A percentile compares a stretch with the other conserved stretches of the same genome.
Evolutionary conservation across 1,140 invertebrate species (phyloP).

Genomic region (Aphidius ervi): DNA sequence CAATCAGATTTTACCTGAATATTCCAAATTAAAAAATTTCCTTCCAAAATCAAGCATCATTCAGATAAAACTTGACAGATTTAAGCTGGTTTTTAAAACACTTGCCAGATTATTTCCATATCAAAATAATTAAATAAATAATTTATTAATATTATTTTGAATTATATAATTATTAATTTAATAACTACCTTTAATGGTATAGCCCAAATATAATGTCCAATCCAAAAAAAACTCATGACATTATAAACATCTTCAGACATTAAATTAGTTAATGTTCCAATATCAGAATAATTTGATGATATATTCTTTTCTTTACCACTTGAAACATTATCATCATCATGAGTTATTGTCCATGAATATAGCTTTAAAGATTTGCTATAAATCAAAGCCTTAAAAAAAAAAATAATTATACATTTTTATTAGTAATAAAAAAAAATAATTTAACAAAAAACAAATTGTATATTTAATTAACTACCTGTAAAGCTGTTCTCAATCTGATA

Average conservation of each 20-base stretch:
- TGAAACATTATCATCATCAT: slow-evolving; percentile 39
- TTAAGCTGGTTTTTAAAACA: no score
- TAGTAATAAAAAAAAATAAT: slow-evolving; percentile 6
- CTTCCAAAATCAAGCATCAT: no score
- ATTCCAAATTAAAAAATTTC: no score
- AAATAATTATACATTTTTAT: background rate
- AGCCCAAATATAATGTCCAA: slow-evolving; percentile 82
- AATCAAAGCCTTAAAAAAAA: slow-evolving; percentile 58
- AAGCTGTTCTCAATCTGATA: slow-evolving; percentile 71
- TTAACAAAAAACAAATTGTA: no score
- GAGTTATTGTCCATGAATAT: slow-evolving; percentile 35
- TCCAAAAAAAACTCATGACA: slow-evolving; percentile 79
- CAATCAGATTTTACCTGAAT: no score
- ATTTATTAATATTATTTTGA: no score
- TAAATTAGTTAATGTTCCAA: slow-evolving; percentile 73
- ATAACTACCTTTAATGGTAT: slow-evolving; percentile 72
- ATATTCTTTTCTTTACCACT: slow-evolving; percentile 37
- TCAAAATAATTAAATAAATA: no score
- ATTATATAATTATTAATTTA: background rate
- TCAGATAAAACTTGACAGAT: no score
- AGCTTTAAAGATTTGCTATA: slow-evolving; percentile 56
- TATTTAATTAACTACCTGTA: slow-evolving; percentile 59
- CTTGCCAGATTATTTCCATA: no score
- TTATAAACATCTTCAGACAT: slow-evolving; percentile 79
- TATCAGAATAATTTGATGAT: slow-evolving; percentile 51